phyloP scores from a whole-genome alignment of 92 coral and sea anemone genomes.

The Siderastrea siderea region DNA sequence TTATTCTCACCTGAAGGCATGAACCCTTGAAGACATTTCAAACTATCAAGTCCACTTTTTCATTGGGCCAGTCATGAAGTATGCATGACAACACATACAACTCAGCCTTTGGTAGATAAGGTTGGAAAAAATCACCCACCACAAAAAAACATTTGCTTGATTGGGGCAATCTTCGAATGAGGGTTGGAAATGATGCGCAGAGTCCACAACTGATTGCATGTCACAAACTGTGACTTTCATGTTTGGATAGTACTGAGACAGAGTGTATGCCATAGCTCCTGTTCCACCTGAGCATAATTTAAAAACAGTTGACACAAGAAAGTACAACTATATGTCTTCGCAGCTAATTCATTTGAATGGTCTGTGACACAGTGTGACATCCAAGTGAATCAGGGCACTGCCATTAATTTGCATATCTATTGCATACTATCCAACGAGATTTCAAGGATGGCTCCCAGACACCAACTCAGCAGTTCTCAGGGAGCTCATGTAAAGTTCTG shows the following conservation, averaged over 20 bases:
- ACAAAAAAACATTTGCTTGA: constrained; percentile 74
- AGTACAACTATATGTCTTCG: too few relatives aligned
- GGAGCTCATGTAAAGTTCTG: too few relatives aligned
- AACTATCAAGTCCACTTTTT: constrained; percentile 42
- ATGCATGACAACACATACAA: constrained; percentile 47
- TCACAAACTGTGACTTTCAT: constrained; percentile 77
- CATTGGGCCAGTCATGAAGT: constrained; percentile 65
- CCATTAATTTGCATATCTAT: too few relatives aligned
- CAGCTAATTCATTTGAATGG: too few relatives aligned
- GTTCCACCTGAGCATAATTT: constrained; percentile 5
- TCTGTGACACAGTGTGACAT: too few relatives aligned
- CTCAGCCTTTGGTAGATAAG: constrained; percentile 76
- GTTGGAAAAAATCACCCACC: constrained; percentile 77
- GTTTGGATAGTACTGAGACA: constrained; percentile 12
- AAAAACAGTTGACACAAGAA: too few relatives aligned
- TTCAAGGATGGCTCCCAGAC: too few relatives aligned
- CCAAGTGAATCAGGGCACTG: too few relatives aligned
- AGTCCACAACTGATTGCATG: constrained; percentile 69
- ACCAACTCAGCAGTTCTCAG: too few relatives aligned
- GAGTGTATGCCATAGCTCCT: constrained; percentile 74
- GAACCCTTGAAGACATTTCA: constrained; percentile 31
- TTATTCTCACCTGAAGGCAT: constrained; percentile 58
- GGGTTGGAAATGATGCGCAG: constrained; percentile 71
- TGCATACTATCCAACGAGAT: too few relatives aligned
- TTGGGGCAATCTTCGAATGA: constrained; percentile 73